Evolutionary conservation across 2,113 vertebrate species (phyloP).

Genomic region (Mormyrus lacerda): DNA sequence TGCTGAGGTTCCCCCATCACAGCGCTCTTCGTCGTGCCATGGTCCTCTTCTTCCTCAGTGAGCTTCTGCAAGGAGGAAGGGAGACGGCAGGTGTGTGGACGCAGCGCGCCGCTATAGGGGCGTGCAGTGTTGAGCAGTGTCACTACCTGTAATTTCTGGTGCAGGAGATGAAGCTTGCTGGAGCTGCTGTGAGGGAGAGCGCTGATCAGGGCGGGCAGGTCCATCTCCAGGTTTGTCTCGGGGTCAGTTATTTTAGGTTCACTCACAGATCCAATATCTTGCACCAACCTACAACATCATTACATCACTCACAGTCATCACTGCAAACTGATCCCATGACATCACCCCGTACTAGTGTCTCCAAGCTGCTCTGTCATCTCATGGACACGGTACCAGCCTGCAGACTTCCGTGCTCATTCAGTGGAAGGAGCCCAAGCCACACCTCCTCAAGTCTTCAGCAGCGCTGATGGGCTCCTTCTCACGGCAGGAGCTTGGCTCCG

Average conservation of each 20-base stretch:
- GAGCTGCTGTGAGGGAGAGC: conserved; percentile 12
- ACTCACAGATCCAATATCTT: conserved; percentile 16
- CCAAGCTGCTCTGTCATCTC: background rate
- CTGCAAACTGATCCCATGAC: background rate
- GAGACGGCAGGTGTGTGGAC: background rate
- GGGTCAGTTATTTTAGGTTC: background rate
- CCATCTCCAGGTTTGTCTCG: conserved; percentile 32
- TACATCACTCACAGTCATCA: background rate
- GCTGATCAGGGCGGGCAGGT: conserved; percentile 36
- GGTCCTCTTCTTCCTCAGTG: conserved; percentile 25
- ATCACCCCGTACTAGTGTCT: background rate
- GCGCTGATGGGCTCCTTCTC: conserved; percentile 13
- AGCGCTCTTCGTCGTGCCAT: background rate
- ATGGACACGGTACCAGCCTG: background rate
- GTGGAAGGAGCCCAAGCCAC: background rate
- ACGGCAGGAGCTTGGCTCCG: background rate
- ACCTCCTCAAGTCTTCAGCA: conserved; percentile 28
- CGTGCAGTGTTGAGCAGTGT: background rate
- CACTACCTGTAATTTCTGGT: conserved; percentile 28
- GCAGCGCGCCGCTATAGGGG: background rate
- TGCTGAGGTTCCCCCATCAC: background rate
- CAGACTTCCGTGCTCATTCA: background rate
- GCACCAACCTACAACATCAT: conserved; percentile 27
- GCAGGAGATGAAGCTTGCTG: conserved; percentile 24
- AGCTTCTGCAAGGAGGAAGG: conserved; percentile 28